Percentiles rank a stretch among this genome's conserved stretches.
Conservation (phyloP, 2,797 vertebrate genomes). For the Harpagifer antarcticus region DNA sequence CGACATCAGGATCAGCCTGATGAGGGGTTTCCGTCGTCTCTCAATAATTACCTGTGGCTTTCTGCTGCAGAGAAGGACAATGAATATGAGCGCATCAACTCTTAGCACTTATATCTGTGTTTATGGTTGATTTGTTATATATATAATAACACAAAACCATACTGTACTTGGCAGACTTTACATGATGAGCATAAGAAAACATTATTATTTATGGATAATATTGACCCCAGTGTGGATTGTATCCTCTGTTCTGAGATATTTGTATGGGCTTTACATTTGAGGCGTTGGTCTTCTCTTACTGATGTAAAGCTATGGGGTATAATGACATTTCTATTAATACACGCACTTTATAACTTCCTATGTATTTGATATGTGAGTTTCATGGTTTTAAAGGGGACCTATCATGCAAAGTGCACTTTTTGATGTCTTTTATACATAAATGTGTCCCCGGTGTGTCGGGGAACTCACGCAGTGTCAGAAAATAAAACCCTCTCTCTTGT, state of each 20-base stretch:
- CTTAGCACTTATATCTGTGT: slow-evolving; percentile 23
- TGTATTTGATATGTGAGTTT: slow-evolving; percentile 7
- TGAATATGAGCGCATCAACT: slow-evolving; percentile 33
- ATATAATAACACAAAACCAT: slow-evolving; percentile 38
- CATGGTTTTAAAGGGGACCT: slow-evolving; percentile 1
- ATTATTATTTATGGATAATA: slow-evolving; percentile 60
- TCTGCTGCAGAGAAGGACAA: slow-evolving; percentile 35
- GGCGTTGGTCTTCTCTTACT: slow-evolving; percentile 27
- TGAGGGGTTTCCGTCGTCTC: slow-evolving; percentile 48
- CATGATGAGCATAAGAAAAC: slow-evolving; percentile 38
- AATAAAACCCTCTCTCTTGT: too few species aligned
- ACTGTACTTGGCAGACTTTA: slow-evolving; percentile 24
- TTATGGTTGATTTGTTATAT: slow-evolving; percentile 39
- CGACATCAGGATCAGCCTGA: slow-evolving; percentile 62
- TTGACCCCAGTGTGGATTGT: slow-evolving; percentile 30
- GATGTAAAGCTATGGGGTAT: slow-evolving; percentile 30
- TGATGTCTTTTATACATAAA: too few species aligned
- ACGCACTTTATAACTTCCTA: slow-evolving; percentile 12
- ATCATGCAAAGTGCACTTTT: too few species aligned
- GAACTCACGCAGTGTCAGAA: too few species aligned
- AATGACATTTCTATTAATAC: slow-evolving; percentile 17
- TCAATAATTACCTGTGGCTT: slow-evolving; percentile 56
- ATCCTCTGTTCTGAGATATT: slow-evolving; percentile 41
- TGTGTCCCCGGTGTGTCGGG: too few species aligned
- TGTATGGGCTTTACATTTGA: slow-evolving; percentile 53